A percentile compares a stretch with the other conserved stretches of the same genome.
Conservation (phyloP, 2,113 vertebrate genomes). For the Rhinopomastus cyanomelas region DNA sequence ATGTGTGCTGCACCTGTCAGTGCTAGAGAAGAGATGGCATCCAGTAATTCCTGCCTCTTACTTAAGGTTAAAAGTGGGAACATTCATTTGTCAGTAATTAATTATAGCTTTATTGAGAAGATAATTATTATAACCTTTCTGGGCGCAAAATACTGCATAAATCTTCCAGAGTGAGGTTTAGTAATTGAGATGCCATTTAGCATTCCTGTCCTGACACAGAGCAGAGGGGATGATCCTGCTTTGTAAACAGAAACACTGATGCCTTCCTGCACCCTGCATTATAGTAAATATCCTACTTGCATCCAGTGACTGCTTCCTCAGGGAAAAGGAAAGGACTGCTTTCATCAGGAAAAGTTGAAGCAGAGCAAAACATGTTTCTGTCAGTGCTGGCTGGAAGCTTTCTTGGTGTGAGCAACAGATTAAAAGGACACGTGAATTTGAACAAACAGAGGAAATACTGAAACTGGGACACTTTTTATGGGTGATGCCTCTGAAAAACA, state of each 20-base stretch:
- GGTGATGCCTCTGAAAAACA: background rate
- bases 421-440: background rate
- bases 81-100: constrained; percentile 53
- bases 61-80: constrained; percentile 36
- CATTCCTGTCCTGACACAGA: background rate
- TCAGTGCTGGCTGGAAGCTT: background rate
- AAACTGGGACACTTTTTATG: background rate
- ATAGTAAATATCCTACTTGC: constrained; percentile 13
- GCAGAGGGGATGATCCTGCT: background rate
- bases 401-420: background rate
- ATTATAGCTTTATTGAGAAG: constrained; percentile 46
- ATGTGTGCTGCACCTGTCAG: constrained; percentile 30
- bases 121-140: constrained; percentile 40
- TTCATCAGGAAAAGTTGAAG: constrained; percentile 3
- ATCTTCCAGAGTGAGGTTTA: background rate
- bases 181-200: constrained; percentile 22
- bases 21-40: constrained; percentile 8
- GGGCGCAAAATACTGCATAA: background rate
- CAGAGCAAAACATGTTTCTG: background rate
- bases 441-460: background rate
- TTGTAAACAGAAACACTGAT: constrained; percentile 35
- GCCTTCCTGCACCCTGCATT: background rate
- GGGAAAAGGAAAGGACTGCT: background rate
- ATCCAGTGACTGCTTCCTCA: constrained; percentile 3
- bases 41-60: constrained; percentile 20